Evolutionary conservation across 2,797 vertebrate genomes (phyloP), one percentile per base, ranked within the genome.

Genomic region (Catharus ustulatus): DNA sequence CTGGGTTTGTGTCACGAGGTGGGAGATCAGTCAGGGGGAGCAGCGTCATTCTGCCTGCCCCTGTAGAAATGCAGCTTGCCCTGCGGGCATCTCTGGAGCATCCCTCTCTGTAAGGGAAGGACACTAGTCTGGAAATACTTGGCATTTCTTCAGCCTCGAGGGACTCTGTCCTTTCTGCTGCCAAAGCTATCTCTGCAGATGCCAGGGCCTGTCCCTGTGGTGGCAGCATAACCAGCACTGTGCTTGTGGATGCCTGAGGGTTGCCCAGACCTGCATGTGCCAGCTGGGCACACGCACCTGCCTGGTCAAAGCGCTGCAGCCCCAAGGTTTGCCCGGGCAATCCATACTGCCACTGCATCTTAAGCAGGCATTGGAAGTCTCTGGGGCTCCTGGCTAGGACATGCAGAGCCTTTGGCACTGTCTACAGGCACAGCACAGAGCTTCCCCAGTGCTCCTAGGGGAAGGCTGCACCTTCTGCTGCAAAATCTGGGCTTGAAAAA

Each of bases 371-470:
- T 6, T 51, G 51, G 74, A 66, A 89, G 62, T 34, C 66, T 77
- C 72, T 5, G 7, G 54, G 63, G 81, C 54, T 94, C 46, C 32
- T 9, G 32, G 27, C 63, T 54, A 76, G 75, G 57, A 79, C 48
- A 51, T 52, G 80, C 71, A 82, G n/a, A 0, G 0, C 13, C 15
- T 76, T 75, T 3, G 8, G 76, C 58, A 62, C 38, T 38, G 43
- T 48, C 74, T 67, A 61, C 63, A 94, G 64, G 71, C 43, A 58
- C 0, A 1, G 80, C 73, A 48, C 8, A 5, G 40, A 64, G 29
- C 67, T 38, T 71, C 0, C 73, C 40, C 4, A 15, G 64, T 0
- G 0, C 29, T 78, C 36, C n/a, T 19, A 42, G 3, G 3, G 27
- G 16, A 3, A 73, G 19, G 38, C 59, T 77, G 76, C 19, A 24